Evolutionary conservation across 92 coral and sea anemone genomes (phyloP), one percentile per base, ranked within the genome.

Genomic region (Palythoa grandis): DNA sequence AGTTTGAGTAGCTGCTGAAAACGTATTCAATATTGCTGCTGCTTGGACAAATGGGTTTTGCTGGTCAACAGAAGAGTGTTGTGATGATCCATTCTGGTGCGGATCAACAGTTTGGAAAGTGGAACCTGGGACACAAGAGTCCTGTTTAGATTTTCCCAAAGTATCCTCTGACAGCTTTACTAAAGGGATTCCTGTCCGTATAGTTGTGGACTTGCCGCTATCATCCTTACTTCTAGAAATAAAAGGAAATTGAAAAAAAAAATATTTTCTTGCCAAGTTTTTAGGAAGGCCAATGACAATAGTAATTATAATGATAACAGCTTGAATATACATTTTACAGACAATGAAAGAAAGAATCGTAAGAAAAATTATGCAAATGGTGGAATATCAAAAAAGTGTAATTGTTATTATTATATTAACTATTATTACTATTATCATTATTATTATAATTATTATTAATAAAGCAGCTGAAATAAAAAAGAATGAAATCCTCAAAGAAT

Each of bases 151-250:
- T 11, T 40, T 79, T 52, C 11, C 12, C 20, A 54, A 65, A 20
- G 57, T 70, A 63, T 80, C 47, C 25, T 24, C 70, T 20, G 85
- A 20, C 16, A 22, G 17, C 73, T 16, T 63, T 11, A 80, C 43
- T 15, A 80, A 54, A 10, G 85, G 85, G 40, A 80, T 80, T 40
- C 85, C 85, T 14, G 85, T 80, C n/a, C 74, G 85, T n/a, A 80
- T 37, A 23, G 85, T 7, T 48, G 85, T 80, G 15, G 85, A 22
- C 22, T 66, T 43, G 74, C 37, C 65, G 57, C 61, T 63, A 63
- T 73, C 63, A 66, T 80, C 74, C 40, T 19, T 66, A 10, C 47
- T 70, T 24, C 85, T 80, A 22, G n/a, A 66, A 57, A 53, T 61
- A 25, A 15, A 65, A 43, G 47, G 0, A 78, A 61, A 77, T 24